Evolutionary conservation across 2,797 vertebrate genomes (phyloP).

Genomic region (Perodicticus potto): DNA sequence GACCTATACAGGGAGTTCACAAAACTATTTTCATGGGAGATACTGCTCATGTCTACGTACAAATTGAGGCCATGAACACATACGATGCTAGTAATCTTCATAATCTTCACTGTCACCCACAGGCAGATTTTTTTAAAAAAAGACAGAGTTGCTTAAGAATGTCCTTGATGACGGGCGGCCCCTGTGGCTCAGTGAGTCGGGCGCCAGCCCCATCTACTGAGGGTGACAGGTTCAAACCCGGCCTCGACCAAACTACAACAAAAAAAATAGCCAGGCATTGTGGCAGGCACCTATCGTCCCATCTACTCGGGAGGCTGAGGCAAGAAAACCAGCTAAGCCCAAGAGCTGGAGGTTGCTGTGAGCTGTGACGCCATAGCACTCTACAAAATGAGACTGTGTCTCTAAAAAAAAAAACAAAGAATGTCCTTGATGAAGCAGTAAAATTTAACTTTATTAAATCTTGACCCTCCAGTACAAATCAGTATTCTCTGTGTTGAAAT

Average conservation of each 20-base stretch:
- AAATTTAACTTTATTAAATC: slow-evolving; percentile 12
- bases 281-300: too few species aligned
- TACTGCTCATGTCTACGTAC: neutral
- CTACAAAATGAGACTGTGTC: too few species aligned
- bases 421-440: neutral
- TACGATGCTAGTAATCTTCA: neutral
- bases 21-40: neutral
- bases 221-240: too few species aligned
- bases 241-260: too few species aligned
- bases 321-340: too few species aligned
- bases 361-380: too few species aligned
- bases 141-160: neutral
- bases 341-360: too few species aligned
- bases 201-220: too few species aligned
- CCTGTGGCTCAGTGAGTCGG: too few species aligned
- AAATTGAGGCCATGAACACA: neutral
- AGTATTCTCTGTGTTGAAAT: neutral
- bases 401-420: neutral
- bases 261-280: too few species aligned
- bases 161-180: too few species aligned
- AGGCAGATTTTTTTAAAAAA: neutral
- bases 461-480: neutral
- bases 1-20: neutral
- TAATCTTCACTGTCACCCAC: neutral
- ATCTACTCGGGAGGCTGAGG: too few species aligned